Evolutionary conservation across 2,113 vertebrate genomes (phyloP), one percentile per base, ranked within the genome.

Genomic region (Calyptomena viridis): DNA sequence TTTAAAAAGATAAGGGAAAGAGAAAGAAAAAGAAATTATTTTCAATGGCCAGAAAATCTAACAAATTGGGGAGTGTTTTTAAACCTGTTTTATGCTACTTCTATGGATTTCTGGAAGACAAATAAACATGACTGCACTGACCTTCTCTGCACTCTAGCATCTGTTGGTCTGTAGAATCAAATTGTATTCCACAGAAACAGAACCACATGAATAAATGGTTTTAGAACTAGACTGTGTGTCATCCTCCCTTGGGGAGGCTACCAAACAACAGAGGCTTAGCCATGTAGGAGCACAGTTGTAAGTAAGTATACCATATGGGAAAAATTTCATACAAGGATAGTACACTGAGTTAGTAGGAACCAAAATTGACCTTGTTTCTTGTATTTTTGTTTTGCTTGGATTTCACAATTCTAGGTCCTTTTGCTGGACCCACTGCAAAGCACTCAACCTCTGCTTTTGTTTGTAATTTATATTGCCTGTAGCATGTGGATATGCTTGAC

Each of bases 1-100:
- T 88, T 40, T 3, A 40, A 23, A 49, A 50, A 19, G 0, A 2
- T 6, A 40, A 49, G 4, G 12, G 8, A 46, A 15, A 59, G 8
- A 28, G 4, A 16, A 56, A 47, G 8, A 84, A 59, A 68, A 55
- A 22, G 1, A 44, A 47, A 11, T 15, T 42, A 1, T 66, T 84
- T 69, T 82, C 24, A 55, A 23, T 35, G 5, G 3, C 12, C 8
- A 47, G 21, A 60, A 91, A 60, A 60, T 28, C 14, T 56, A 47
- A 8, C 1, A 78, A 46, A 87, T 67, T 1, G 52, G 7, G 6
- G 31, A 59, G 12, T 20, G 23, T 17, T 84, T 81, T 93, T 28
- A 63, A 71, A 59, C 4, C 5, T 59, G 2, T 25, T 60, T 4
- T 35, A 5, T 0, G 1, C 3, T 12, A 40, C 8, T 62, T 47